Conservation (phyloP, 2,888 invertebrate genomes). For the Acanthacorydalis orientalis region DNA sequence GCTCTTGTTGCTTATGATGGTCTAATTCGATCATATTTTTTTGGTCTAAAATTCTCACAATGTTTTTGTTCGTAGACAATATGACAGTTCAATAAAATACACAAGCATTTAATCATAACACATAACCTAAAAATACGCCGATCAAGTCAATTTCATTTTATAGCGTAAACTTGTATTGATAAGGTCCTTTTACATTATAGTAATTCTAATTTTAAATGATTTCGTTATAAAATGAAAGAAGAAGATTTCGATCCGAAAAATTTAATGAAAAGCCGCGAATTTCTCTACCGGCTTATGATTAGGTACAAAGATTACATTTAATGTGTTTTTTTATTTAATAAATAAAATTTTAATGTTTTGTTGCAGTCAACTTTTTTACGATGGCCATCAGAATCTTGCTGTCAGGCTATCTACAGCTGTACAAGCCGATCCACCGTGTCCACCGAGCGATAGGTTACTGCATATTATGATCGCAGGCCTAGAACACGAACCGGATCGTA, state of each 20-base stretch:
- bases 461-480: conserved; percentile 75
- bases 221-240: conserved; percentile 22
- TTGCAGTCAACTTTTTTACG: conserved; percentile 92
- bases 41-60: no score
- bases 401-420: conserved; percentile 67
- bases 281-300: conserved; percentile 79
- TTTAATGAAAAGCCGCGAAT: conserved; percentile 74
- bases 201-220: neutral
- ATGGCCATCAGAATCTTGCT: conserved; percentile 90
- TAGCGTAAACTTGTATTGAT: no score
- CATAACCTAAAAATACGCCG: neutral
- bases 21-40: neutral
- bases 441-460: conserved; percentile 85
- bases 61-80: no score
- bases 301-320: conserved; percentile 41
- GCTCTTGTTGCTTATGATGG: conserved; percentile 57
- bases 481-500: conserved; percentile 63
- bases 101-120: no score
- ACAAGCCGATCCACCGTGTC: conserved; percentile 84
- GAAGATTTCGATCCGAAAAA: conserved; percentile 48
- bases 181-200: no score
- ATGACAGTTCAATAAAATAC: no score
- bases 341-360: no score
- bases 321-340: no score
- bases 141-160: no score